Conservation (phyloP, 2,888 invertebrate genomes). For the Caenorhabditis becei region DNA sequence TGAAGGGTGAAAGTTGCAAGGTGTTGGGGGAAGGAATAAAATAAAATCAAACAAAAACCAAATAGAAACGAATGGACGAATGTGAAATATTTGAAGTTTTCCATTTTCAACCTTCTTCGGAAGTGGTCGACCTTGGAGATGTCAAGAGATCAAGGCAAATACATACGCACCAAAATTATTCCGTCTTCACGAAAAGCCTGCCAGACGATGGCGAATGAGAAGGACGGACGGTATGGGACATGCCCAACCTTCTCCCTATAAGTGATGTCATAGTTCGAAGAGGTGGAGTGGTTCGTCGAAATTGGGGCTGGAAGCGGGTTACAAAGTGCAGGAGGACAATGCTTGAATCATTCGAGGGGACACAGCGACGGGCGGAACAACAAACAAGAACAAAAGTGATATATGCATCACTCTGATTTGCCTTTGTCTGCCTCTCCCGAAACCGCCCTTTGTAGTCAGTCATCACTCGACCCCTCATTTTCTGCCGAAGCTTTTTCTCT, state of each 20-base stretch:
- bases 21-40: slow-evolving; percentile 1
- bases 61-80: slow-evolving; percentile 4
- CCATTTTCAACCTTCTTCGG: slow-evolving; percentile 8
- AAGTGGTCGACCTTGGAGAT: slow-evolving; percentile 53
- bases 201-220: slow-evolving; percentile 22
- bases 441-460: slow-evolving; percentile 57
- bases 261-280: slow-evolving; percentile 53
- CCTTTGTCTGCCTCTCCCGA: slow-evolving; percentile 57
- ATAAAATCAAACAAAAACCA: slow-evolving; percentile 2
- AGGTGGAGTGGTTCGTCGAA: slow-evolving; percentile 30
- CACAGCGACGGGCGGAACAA: slow-evolving; percentile 50
- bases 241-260: slow-evolving; percentile 21
- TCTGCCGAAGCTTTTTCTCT: background rate
- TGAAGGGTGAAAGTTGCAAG: slow-evolving; percentile 38
- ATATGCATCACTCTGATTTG: slow-evolving; percentile 57
- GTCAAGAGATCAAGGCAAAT: slow-evolving; percentile 58
- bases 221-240: slow-evolving; percentile 45
- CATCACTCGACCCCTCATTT: slow-evolving; percentile 40
- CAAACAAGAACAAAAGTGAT: slow-evolving; percentile 63
- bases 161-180: slow-evolving; percentile 42
- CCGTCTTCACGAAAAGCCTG: slow-evolving; percentile 15
- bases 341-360: slow-evolving; percentile 42
- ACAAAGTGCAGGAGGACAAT: slow-evolving; percentile 46
- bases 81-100: slow-evolving; percentile 12
- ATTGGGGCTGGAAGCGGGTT: slow-evolving; percentile 22